Base-by-base conservation (phyloP, 2,797 vertebrate genomes). In the Setipinna tenuifilis region DNA sequence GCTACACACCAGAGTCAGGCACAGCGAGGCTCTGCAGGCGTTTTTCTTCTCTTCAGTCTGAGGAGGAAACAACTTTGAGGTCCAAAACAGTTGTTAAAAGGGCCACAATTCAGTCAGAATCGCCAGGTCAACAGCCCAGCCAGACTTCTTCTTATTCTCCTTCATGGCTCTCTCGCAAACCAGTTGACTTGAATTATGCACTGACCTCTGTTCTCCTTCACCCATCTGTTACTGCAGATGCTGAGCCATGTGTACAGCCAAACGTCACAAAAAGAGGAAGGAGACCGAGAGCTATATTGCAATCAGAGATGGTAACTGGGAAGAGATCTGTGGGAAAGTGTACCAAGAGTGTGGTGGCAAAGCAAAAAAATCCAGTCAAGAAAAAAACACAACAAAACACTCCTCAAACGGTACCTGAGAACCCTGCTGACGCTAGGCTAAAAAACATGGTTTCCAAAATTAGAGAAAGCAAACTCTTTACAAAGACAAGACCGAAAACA, bases 21-120 rank as follows among this genome's bases (percentile, higher is more conserved):
- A 90, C 93, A 14, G 68, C 93, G 59, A 85, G 59, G n/a, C 91
- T 95, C 81, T 93, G 89, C 61, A 89, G 0, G 6, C 92, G 91
- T 80, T 92, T 95, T 28, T 95, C 95, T 83, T 94, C 94, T 1
- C 88, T 95, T 83, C 6, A 87, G 41, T 48, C 82, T 28, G 87
- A 90, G 58, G 84, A 58, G 35, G 65, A 41, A 81, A 31, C 58
- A 12, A 46, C 17, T 82, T 35, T 78, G n/a, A 41, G 61, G 17
- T 75, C 28, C 68, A 28, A 41, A 75, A 31, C 4, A 17, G 17
- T 78, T 7, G 16, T 4, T 19, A 41, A 75, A 16, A 31, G 16
- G 16, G 16, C 28, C 68, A 41, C 28, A 41, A 28, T 16, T 14
- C 28, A 75, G 21, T 61, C 68, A 0, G 44, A 59, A 54, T 21